Evolutionary conservation across 2,888 invertebrate species (phyloP), one percentile per base, ranked within the genome.

Genomic region (Cepaea hortensis): DNA sequence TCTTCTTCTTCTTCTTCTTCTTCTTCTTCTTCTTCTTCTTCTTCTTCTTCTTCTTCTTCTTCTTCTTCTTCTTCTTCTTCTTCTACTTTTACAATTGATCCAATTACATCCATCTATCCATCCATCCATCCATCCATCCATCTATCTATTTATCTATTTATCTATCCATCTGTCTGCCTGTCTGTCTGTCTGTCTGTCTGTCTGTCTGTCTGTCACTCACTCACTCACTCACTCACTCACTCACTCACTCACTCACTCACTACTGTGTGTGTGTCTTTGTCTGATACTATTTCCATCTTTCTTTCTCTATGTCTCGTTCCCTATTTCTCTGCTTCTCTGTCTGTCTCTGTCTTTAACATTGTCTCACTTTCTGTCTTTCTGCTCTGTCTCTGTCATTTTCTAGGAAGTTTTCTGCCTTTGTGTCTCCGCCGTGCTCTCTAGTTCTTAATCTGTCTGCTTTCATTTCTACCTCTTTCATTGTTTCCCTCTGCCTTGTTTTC

Each of bases 291-390:
- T n/a, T 62, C 23, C 20, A 18, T 23, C n/a, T 35, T 35, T 76
- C 62, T 76, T 5, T 76, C 62, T 76, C 61, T 7, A n/a, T 75
- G 5, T 46, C 61, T 84, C 84, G 75, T 62, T 84, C 76, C 75
- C 84, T 75, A 15, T 23, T 61, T 76, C 48, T 76, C 13, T 76
- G 4, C 20, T 35, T 20, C 15, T 55, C 46, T 5, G 6, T 23
- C 62, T 61, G 46, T 35, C 35, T 48, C 77, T 20, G 46, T 48
- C 77, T 20, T 13, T 48, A 13, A 23, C 9, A 2, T 3, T 35
- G 11, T 18, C 23, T 18, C 35, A n/a, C 35, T n/a, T 18, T n/a
- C 9, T n/a, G 9, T n/a, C 20, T n/a, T 15, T 48, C 20, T 50
- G 15, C 20, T 77, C 77, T 77, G 46, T 77, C 77, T 20, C 50